phyloP scores from a whole-genome alignment of 2,113 vertebrate genomes.

The Syngnathus floridae region DNA sequence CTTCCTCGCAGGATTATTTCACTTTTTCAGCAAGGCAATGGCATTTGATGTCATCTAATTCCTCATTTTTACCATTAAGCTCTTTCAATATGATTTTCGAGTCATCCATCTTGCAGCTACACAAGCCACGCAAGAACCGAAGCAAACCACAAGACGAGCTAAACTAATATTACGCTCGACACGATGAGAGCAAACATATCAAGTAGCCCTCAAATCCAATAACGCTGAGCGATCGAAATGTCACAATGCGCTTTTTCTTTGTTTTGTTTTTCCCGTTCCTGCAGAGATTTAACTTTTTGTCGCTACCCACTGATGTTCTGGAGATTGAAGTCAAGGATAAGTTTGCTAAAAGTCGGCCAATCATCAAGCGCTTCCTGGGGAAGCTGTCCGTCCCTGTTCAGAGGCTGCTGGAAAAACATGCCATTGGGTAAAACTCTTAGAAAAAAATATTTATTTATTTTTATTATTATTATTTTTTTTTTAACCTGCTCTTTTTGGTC shows the following conservation, averaged over 20 bases:
- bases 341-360: constrained; percentile 95
- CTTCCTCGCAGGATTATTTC: neutral
- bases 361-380: constrained; percentile 96
- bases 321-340: constrained; percentile 99
- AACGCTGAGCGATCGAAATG: neutral
- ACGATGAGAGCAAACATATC: neutral
- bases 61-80: neutral
- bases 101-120: neutral
- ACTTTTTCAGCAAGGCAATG: neutral
- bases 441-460: too few relatives aligned
- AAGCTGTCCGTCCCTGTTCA: constrained; percentile 94
- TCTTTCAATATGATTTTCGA: neutral
- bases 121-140: neutral
- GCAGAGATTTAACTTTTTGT: constrained; percentile 93
- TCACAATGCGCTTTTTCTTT: neutral
- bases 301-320: constrained; percentile 92
- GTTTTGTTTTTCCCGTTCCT: constrained; percentile 29
- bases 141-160: neutral
- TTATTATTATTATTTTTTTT: neutral
- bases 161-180: neutral
- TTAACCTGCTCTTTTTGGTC: constrained; percentile 5
- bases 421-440: constrained; percentile 80
- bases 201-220: neutral
- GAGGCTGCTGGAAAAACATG: constrained; percentile 91
- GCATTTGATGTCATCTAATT: neutral